Conservation (phyloP, 2,113 vertebrate genomes). For the Salvelinus sp. region DNA sequence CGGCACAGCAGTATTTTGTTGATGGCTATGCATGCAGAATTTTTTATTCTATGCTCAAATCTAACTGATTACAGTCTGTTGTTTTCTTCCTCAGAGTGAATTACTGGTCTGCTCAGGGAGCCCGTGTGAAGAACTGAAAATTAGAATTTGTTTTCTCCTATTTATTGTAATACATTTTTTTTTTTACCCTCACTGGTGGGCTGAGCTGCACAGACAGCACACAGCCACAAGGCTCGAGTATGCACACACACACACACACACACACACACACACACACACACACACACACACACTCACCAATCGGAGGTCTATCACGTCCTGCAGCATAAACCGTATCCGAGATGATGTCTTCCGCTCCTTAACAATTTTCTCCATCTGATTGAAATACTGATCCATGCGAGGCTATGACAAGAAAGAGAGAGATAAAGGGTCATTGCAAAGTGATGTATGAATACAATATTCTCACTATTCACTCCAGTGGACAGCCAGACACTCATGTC, state of each 20-base stretch:
- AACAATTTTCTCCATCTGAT: conserved; percentile 99
- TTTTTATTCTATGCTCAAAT: too few relatives aligned
- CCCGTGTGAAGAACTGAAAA: too few relatives aligned
- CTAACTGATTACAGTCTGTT: too few relatives aligned
- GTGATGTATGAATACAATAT: not conserved
- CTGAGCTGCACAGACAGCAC: not conserved
- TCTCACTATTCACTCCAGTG: not conserved
- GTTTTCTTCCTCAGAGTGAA: too few relatives aligned
- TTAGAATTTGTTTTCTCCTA: too few relatives aligned
- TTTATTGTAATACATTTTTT: too few relatives aligned
- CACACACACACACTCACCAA: conserved; percentile 74
- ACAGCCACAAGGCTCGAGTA: not conserved
- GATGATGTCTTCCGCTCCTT: conserved; percentile 98
- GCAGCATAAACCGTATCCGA: conserved; percentile 96
- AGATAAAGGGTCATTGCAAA: not conserved
- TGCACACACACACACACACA: conserved; percentile 35
- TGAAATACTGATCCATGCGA: conserved; percentile 98
- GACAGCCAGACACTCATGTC: not conserved
- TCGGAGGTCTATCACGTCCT: conserved; percentile 93
- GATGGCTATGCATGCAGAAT: too few relatives aligned
- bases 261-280: conserved; percentile 23
- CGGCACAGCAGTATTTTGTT: too few relatives aligned
- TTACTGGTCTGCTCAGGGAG: too few relatives aligned
- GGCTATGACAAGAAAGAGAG: conserved; percentile 72
- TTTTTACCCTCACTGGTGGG: not conserved